phyloP scores from a whole-genome alignment of 2,113 vertebrate species.

The Chaetura pelagica region DNA sequence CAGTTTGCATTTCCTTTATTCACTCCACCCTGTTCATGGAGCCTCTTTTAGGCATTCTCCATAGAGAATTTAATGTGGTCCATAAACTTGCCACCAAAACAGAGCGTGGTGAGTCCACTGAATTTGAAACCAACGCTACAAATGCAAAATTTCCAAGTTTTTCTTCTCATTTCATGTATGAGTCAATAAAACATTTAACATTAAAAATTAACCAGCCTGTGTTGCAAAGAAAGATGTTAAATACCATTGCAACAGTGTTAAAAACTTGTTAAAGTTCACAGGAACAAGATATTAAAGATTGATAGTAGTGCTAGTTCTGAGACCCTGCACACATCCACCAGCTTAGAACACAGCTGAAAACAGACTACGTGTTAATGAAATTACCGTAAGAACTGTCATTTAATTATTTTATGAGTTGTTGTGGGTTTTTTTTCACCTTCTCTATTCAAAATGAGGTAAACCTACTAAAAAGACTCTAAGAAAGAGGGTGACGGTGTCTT shows the following conservation, averaged over 20 bases:
- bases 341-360: background rate
- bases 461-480: background rate
- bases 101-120: rapidly evolving
- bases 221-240: background rate
- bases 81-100: background rate
- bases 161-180: background rate
- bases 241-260: background rate
- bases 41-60: background rate
- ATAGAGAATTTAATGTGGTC: background rate
- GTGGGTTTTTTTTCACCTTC: background rate
- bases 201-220: background rate
- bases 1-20: background rate
- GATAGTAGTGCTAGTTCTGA: background rate
- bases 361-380: background rate
- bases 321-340: background rate
- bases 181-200: background rate
- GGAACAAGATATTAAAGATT: background rate
- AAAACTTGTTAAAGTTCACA: background rate
- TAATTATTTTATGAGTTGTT: background rate
- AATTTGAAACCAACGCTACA: rapidly evolving
- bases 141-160: background rate
- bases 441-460: background rate
- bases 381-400: background rate
- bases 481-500: rapidly evolving
- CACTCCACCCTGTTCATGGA: background rate